phyloP scores from a whole-genome alignment of 2,113 vertebrate genomes.

The Spermophilus dauricus region DNA sequence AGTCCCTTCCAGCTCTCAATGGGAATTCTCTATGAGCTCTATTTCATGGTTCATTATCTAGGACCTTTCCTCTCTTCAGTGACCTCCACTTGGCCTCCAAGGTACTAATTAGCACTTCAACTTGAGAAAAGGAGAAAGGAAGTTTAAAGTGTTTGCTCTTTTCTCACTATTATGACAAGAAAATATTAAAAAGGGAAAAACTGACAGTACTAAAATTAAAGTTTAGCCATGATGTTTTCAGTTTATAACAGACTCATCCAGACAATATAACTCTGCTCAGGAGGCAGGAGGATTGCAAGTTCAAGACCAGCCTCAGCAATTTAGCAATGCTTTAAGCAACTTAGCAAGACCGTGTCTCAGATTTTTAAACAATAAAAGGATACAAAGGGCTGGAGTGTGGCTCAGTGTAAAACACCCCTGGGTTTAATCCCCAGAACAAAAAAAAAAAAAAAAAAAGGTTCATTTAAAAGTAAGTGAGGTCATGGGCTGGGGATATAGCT shows the following conservation, averaged over 20 bases:
- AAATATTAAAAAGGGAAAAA: slow-evolving; percentile 44
- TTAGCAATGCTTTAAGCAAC: too few relatives aligned
- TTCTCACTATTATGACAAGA: background rate
- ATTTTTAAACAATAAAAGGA: too few relatives aligned
- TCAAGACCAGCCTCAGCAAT: too few relatives aligned
- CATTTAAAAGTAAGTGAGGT: too few relatives aligned
- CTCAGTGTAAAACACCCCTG: too few relatives aligned
- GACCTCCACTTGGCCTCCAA: slow-evolving; percentile 34
- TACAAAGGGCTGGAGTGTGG: too few relatives aligned
- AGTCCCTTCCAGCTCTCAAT: background rate
- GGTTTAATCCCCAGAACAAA: too few relatives aligned
- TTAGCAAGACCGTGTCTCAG: too few relatives aligned
- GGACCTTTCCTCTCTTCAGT: slow-evolving; percentile 22
- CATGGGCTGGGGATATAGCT: too few relatives aligned
- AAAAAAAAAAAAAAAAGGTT: too few relatives aligned
- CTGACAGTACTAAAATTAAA: background rate
- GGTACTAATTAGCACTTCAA: slow-evolving; percentile 65
- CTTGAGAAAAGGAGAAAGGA: slow-evolving; percentile 35
- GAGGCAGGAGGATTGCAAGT: too few relatives aligned
- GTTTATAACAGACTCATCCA: background rate
- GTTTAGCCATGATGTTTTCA: background rate
- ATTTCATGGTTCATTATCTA: slow-evolving; percentile 10
- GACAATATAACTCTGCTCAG: background rate
- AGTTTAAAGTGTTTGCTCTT: background rate
- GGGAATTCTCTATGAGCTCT: slow-evolving; percentile 23